Evolutionary conservation across 1,140 invertebrate species (phyloP).

Genomic region (Vollenhovia emeryi): DNA sequence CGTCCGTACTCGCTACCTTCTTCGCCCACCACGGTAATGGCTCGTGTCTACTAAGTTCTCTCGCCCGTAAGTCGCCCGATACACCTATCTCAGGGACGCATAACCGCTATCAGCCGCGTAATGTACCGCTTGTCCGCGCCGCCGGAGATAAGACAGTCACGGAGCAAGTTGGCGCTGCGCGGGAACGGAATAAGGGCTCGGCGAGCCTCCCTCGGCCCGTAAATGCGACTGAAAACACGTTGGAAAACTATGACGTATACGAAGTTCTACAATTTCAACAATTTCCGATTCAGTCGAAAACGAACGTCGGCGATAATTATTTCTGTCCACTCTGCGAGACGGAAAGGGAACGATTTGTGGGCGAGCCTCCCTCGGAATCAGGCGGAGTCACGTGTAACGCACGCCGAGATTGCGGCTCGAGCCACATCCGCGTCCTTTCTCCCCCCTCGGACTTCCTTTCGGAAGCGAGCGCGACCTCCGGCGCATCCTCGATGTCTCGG

Average conservation of each 20-base stretch:
- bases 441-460: slow-evolving; percentile 42
- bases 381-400: neutral
- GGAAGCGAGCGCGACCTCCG: slow-evolving; percentile 41
- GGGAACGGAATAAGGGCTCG: neutral
- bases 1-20: slow-evolving; percentile 81
- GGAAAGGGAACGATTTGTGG: neutral
- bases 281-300: neutral
- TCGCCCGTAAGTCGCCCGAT: slow-evolving; percentile 64
- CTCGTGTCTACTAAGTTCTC: slow-evolving; percentile 78
- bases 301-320: neutral
- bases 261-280: neutral
- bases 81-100: slow-evolving; percentile 68
- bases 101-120: slow-evolving; percentile 64
- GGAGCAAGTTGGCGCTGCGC: neutral
- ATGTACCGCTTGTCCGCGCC: neutral
- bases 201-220: neutral
- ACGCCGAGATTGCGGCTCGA: neutral
- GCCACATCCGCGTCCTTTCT: neutral
- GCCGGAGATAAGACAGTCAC: slow-evolving; percentile 3
- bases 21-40: slow-evolving; percentile 80
- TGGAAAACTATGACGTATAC: neutral
- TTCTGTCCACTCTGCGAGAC: neutral
- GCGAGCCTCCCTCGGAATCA: neutral
- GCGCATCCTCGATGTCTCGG: slow-evolving; percentile 17
- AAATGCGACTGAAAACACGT: neutral